Evolutionary conservation across 1,140 invertebrate species (phyloP).

Genomic region (Calliphora vicina): DNA sequence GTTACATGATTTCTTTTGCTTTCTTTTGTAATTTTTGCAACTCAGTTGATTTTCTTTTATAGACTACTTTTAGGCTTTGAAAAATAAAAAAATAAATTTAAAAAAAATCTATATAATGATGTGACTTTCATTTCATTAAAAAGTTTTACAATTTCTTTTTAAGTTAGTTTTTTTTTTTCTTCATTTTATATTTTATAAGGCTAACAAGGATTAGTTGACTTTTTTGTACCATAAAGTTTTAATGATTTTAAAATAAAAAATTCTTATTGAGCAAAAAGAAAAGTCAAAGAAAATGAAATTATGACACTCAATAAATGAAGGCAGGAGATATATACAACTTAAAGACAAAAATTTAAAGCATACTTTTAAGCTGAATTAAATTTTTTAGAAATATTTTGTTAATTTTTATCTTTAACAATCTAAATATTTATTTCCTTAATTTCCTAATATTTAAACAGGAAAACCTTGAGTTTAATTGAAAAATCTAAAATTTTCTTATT

Average conservation of each 20-base stretch:
- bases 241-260: constrained; percentile 10
- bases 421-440: too few species aligned
- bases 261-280: too few species aligned
- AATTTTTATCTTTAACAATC: too few species aligned
- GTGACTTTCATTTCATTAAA: constrained; percentile 30
- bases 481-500: not conserved
- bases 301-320: too few species aligned
- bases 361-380: not conserved
- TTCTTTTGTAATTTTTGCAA: not conserved
- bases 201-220: constrained; percentile 15
- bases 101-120: constrained; percentile 11
- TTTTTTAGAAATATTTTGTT: too few species aligned
- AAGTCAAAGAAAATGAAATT: too few species aligned
- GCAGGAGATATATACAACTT: too few species aligned
- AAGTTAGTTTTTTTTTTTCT: not conserved
- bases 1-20: not conserved
- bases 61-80: constrained; percentile 11
- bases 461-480: not conserved
- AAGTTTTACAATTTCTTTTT: not conserved
- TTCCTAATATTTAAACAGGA: too few species aligned
- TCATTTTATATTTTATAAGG: not conserved
- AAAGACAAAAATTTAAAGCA: not conserved
- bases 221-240: not conserved
- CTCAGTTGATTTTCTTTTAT: constrained; percentile 2
- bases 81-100: not conserved